phyloP scores from a whole-genome alignment of 2,113 vertebrate genomes.

The Pachycephala philippinensis region DNA sequence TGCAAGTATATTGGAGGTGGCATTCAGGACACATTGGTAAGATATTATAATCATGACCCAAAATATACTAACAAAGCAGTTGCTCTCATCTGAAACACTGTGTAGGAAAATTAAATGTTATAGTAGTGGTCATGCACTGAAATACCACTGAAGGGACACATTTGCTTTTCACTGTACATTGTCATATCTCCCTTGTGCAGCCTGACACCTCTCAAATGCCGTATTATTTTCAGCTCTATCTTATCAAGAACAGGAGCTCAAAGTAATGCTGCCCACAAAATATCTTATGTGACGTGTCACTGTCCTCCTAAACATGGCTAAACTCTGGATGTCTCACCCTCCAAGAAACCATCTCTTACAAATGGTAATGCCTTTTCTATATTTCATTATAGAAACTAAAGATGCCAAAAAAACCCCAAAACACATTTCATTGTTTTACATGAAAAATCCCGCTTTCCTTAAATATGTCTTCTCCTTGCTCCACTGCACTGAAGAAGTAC shows the following conservation, averaged over 20 bases:
- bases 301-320: background rate
- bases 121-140: background rate
- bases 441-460: background rate
- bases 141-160: background rate
- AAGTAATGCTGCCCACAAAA: background rate
- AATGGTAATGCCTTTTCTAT: background rate
- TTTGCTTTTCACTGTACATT: background rate
- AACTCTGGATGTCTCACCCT: background rate
- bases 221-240: background rate
- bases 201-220: background rate
- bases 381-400: background rate
- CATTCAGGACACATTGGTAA: conserved; percentile 27
- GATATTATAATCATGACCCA: background rate
- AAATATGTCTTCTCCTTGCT: background rate
- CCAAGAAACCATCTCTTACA: background rate
- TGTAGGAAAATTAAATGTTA: background rate
- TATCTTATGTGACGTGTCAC: background rate
- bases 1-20: background rate
- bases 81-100: background rate
- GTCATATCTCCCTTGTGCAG: background rate
- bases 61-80: background rate
- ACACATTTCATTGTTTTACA: background rate
- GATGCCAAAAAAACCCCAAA: background rate
- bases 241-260: background rate
- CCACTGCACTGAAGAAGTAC: background rate